Evolutionary conservation across 2,888 invertebrate species (phyloP), one percentile per base, ranked within the genome.

Genomic region (Lagria hirta): DNA sequence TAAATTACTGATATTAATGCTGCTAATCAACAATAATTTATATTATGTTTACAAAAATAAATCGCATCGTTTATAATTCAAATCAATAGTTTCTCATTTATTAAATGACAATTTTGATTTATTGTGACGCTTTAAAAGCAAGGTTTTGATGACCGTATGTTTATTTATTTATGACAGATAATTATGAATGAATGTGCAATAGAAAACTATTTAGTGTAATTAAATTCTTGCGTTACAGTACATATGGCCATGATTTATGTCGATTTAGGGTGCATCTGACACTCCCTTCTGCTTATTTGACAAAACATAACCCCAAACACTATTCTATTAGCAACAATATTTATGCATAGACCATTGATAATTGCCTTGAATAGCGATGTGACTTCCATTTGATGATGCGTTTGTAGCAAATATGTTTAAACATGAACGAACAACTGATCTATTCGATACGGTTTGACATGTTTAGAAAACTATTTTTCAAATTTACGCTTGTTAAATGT

Each of bases 251-350:
- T 62, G 62, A 63, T 63, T 63, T 63, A 63, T 61, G 51, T 51
- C 40, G 32, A 18, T 47, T 45, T 52, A 51, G 62, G 60, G 60
- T 51, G 55, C 52, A 57, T 61, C 41, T 61, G 62, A 62, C 64
- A 64, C 64, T 45, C 64, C 62, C 62, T 57, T 57, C 29, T 57
- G 62, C 61, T 64, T 64, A 64, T 61, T 61, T 62, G 61, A 60
- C 62, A 64, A 59, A 64, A 64, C 59, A 60, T 61, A 55, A 52
- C 54, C 51, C 55, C 45, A 54, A 60, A 62, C 58, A 51, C 58
- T 54, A 51, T 60, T 60, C 61, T 60, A 62, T 64, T 62, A 64
- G 60, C 58, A 49, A 55, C 58, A 52, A 61, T 61, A 62, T 62
- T 61, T 57, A 61, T 49, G 55, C 60, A 58, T 62, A 58, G 58